Base-by-base conservation (phyloP, 2,888 invertebrate genomes). In the Pristionchus maxplancki region DNA sequence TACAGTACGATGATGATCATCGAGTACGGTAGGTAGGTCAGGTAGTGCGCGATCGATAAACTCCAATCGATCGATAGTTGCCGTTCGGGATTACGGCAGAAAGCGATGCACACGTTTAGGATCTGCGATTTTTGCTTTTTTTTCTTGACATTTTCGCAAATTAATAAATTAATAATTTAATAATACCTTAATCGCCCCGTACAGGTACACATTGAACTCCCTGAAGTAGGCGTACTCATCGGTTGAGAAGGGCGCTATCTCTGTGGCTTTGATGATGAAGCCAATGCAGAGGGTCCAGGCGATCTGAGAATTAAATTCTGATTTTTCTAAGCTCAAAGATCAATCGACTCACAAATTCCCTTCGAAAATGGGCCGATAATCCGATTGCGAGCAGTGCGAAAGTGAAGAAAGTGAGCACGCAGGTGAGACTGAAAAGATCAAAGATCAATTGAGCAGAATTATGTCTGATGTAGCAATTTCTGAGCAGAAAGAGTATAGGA, bases 171-270 rank as follows among this genome's bases (percentile, higher is more conserved):
- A n/a, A n/a, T n/a, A n/a, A n/a, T n/a, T n/a, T n/a, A n/a, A n/a
- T n/a, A n/a, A n/a, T n/a, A 93, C 93, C 91, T 93, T 92, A 48
- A 94, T 90, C 13, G 93, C 90, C 24, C 92, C 91, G 88, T 94
- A 94, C 0, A 93, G 89, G 88, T 94, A 94, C 24, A 94, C 88
- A 88, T 94, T 93, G 90, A 93, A 94, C 87, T 94, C 94, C n/a
- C 92, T 88, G 87, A 94, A 94, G 89, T 92, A 93, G 74, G 89
- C 90, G 44, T 89, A 89, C 8, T 90, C 87, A 13, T 91, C 90
- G 24, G 71, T 71, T 4, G 92, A 90, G 89, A 93, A 93, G 3
- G 92, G 92, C 5, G 90, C 89, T 50, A 71, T 67, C n/a, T 91
- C 89, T 1, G 89, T 88, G 24, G 90, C 91, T 64, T 89, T 89